These are phyloP conservation scores for Phymorhynchus buccinoides DNA, from an alignment of 1,140 invertebrate genomes.

Conservation along the genomic window DNA sequence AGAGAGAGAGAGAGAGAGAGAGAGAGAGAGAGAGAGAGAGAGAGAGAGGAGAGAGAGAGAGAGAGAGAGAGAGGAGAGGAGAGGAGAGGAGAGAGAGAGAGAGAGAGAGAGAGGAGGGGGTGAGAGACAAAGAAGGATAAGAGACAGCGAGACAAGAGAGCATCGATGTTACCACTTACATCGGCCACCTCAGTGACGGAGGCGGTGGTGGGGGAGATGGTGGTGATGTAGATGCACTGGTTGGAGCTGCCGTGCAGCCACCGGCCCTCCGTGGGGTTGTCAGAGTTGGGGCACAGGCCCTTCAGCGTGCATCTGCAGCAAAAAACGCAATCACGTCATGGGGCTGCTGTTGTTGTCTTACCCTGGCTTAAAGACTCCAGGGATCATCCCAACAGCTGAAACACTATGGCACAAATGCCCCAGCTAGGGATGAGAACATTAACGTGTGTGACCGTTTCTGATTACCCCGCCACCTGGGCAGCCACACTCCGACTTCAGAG, in stretches of 20 bases:
- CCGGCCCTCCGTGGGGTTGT: slow-evolving; percentile 50
- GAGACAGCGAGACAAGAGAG: neutral
- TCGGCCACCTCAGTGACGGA: slow-evolving; percentile 56
- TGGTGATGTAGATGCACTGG: slow-evolving; percentile 61
- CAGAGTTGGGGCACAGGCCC: slow-evolving; percentile 50
- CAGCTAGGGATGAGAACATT: no score
- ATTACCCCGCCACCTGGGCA: no score
- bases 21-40: neutral
- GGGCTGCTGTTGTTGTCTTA: no score
- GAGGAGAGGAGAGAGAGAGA: no score
- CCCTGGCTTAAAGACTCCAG: no score
- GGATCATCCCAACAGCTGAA: no score
- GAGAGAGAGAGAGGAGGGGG: neutral
- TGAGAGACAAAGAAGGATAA: neutral
- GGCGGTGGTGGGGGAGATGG: slow-evolving; percentile 56
- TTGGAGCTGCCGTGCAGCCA: slow-evolving; percentile 59
- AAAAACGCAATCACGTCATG: neutral
- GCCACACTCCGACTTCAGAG: no score
- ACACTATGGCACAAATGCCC: no score
- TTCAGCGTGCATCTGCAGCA: slow-evolving; percentile 53
- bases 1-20: neutral
- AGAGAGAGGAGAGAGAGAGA: neutral
- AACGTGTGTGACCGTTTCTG: no score
- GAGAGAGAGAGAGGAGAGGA: neutral
- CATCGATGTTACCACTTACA: slow-evolving; percentile 38